A percentile compares a stretch with the other conserved stretches of the same genome.
These are phyloP conservation scores for Craterocephalus amniculus DNA, from an alignment of 2,797 vertebrate species.

Conservation along the genomic window DNA sequence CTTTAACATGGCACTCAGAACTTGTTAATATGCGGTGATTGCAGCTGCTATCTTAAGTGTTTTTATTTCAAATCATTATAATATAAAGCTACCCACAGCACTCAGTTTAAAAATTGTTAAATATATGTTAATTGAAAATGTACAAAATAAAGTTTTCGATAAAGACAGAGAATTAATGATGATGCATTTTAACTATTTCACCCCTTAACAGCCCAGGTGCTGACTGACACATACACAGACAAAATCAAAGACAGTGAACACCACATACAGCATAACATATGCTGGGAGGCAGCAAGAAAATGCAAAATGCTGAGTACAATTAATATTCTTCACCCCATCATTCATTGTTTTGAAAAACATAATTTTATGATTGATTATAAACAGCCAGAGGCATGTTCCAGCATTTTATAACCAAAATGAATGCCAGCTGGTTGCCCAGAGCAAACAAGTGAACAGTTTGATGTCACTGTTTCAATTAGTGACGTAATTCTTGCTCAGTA, in stretches of 20 bases:
- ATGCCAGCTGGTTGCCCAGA: constrained; percentile 48
- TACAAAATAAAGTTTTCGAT: not conserved
- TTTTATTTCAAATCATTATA: not conserved
- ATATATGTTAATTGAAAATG: not conserved
- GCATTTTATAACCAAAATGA: constrained; percentile 20
- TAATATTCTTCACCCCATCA: not conserved
- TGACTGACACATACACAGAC: constrained; percentile 4
- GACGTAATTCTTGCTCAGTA: constrained; percentile 48
- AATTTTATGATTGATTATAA: constrained; percentile 23
- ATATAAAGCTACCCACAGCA: not conserved
- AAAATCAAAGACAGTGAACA: not conserved
- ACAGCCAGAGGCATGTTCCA: constrained; percentile 19
- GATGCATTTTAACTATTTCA: constrained; percentile 5
- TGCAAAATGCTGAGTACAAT: not conserved
- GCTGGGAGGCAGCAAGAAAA: not conserved
- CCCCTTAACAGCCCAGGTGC: not conserved
- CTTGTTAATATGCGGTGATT: constrained; percentile 5
- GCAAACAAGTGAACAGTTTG: constrained; percentile 45
- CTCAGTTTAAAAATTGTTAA: not conserved
- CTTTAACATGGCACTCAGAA: constrained; percentile 20
- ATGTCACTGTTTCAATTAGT: constrained; percentile 56
- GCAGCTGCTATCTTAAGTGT: constrained; percentile 2
- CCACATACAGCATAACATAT: not conserved
- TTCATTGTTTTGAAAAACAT: constrained; percentile 6
- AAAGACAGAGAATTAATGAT: not conserved